Conservation (phyloP, 1,140 invertebrate genomes). For the Hyles vespertilio region DNA sequence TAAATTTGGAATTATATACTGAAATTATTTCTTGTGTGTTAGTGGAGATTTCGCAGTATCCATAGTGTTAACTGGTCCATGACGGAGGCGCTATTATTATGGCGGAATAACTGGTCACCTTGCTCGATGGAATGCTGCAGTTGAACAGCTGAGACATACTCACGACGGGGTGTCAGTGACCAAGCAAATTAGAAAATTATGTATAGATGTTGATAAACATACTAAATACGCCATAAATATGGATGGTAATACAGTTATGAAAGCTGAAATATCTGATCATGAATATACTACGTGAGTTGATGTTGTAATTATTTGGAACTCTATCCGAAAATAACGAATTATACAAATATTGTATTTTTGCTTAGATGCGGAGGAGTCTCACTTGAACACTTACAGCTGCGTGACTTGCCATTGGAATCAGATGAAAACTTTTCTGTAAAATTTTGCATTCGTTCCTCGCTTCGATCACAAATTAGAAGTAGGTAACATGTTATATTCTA, state of each 20-base stretch:
- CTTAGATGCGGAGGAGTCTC: conserved; percentile 33
- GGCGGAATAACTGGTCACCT: conserved; percentile 38
- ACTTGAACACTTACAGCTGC: conserved; percentile 25
- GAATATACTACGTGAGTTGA: no score
- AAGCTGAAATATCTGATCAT: no score
- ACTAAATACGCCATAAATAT: neutral
- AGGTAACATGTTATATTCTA: conserved; percentile 18
- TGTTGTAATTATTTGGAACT: no score
- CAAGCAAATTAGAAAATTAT: conserved; percentile 17
- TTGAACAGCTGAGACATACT: conserved; percentile 23
- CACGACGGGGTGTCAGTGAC: conserved; percentile 21
- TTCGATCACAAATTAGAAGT: conserved; percentile 21
- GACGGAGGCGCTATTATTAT: conserved; percentile 23
- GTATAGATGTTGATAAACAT: conserved; percentile 26
- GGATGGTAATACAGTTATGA: no score
- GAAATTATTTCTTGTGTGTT: conserved; percentile 6
- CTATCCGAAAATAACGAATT: neutral
- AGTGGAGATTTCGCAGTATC: conserved; percentile 33
- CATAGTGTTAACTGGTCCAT: conserved; percentile 16
- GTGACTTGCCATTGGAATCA: conserved; percentile 13
- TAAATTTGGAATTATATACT: conserved; percentile 11
- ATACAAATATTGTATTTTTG: neutral
- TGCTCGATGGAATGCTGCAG: conserved; percentile 40
- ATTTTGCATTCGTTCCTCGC: conserved; percentile 28
- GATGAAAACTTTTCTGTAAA: conserved; percentile 17